A percentile compares a stretch with the other conserved stretches of the same genome.
Conservation (phyloP, 2,113 vertebrate genomes). For the Chloebia gouldiae region DNA sequence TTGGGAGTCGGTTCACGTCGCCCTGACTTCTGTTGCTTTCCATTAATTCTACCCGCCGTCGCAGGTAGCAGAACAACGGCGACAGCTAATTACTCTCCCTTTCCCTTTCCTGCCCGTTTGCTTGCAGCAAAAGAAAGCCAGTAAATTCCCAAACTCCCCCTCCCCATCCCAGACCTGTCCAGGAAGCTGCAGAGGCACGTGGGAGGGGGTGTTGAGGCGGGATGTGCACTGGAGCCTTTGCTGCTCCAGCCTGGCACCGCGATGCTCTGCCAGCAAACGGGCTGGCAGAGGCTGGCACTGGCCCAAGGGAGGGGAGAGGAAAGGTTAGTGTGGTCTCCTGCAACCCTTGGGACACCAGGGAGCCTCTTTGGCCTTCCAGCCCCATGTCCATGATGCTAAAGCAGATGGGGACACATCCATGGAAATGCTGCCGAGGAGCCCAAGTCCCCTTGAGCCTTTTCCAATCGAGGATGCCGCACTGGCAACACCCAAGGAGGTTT, state of each 20-base stretch:
- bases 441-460: not conserved
- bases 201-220: not conserved
- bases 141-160: not conserved
- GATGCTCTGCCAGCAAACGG: not conserved
- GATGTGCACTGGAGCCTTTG: rapidly evolving
- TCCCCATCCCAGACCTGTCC: not conserved
- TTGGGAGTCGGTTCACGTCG: constrained; percentile 64
- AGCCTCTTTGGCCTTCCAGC: not conserved
- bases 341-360: not conserved
- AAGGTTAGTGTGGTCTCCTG: not conserved
- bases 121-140: not conserved
- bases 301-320: not conserved
- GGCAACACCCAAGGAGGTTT: not conserved
- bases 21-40: constrained; percentile 49
- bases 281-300: not conserved
- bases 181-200: rapidly evolving
- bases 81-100: constrained; percentile 56
- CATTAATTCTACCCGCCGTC: constrained; percentile 42
- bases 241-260: not conserved
- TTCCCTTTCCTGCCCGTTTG: not conserved
- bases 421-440: not conserved
- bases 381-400: rapidly evolving
- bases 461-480: not conserved
- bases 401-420: not conserved
- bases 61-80: constrained; percentile 24